These are phyloP conservation scores for Watersipora subatra DNA, from an alignment of 1,140 invertebrate genomes.

Conservation along the genomic window DNA sequence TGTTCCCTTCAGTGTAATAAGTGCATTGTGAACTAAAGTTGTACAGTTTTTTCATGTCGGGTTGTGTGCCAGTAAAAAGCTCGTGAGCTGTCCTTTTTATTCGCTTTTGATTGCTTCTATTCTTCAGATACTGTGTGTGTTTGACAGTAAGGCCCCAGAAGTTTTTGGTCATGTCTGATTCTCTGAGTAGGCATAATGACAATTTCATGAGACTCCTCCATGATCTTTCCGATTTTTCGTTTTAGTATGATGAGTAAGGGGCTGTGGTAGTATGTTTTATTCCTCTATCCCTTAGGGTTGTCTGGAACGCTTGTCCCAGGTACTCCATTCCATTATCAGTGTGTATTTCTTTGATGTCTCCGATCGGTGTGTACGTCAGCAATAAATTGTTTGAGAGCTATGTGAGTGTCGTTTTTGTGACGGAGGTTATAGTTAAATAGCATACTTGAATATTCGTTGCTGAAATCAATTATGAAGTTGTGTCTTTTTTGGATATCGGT, in stretches of 20 bases:
- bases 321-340: neutral
- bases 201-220: neutral
- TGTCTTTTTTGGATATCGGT: neutral
- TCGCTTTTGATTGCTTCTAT: too few species aligned
- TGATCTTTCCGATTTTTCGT: neutral
- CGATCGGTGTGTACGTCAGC: neutral
- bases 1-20: neutral
- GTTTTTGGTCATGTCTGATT: neutral
- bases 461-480: neutral
- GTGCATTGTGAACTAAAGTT: neutral
- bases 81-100: neutral
- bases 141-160: neutral
- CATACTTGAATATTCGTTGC: neutral
- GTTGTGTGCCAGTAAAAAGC: neutral
- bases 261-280: neutral
- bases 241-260: neutral
- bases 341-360: neutral
- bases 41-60: neutral
- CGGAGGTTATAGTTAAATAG: neutral
- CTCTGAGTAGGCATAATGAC: neutral
- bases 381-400: neutral
- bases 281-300: neutral
- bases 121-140: neutral
- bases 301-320: neutral
- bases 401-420: neutral